These are phyloP conservation scores for Fulica atra DNA, from an alignment of 2,113 vertebrate genomes.

Conservation along the genomic window DNA sequence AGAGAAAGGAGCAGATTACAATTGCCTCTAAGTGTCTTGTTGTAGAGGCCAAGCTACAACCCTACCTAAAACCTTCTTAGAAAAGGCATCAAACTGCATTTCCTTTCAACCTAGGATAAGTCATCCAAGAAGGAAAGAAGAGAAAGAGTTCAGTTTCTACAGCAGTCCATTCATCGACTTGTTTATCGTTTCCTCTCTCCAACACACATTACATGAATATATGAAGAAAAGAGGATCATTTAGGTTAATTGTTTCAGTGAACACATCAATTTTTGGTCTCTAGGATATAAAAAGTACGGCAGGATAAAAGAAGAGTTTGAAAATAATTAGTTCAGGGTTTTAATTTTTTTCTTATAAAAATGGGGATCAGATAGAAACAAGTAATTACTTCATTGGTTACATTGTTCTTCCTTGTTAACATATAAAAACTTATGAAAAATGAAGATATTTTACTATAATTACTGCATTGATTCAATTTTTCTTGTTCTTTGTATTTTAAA, in stretches of 20 bases:
- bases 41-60: background rate
- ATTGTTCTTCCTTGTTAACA: conserved; percentile 23
- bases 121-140: background rate
- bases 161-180: background rate
- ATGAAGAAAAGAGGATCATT: conserved; percentile 12
- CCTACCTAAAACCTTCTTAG: background rate
- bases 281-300: conserved; percentile 1
- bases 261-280: background rate
- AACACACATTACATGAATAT: background rate
- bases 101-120: background rate
- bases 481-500: conserved; percentile 28
- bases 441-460: conserved; percentile 28
- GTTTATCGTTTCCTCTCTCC: background rate
- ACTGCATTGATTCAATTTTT: background rate
- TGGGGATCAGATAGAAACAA: background rate
- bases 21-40: background rate
- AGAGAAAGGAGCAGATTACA: background rate
- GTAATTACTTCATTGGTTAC: conserved; percentile 5
- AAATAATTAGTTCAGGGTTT: background rate
- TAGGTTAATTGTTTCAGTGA: conserved; percentile 43
- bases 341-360: background rate
- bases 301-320: background rate
- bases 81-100: background rate
- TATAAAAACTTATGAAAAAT: conserved; percentile 26
- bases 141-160: background rate